These are phyloP conservation scores for Exephanes ischioxanthus DNA, from an alignment of 2,888 invertebrate genomes.

Conservation along the genomic window DNA sequence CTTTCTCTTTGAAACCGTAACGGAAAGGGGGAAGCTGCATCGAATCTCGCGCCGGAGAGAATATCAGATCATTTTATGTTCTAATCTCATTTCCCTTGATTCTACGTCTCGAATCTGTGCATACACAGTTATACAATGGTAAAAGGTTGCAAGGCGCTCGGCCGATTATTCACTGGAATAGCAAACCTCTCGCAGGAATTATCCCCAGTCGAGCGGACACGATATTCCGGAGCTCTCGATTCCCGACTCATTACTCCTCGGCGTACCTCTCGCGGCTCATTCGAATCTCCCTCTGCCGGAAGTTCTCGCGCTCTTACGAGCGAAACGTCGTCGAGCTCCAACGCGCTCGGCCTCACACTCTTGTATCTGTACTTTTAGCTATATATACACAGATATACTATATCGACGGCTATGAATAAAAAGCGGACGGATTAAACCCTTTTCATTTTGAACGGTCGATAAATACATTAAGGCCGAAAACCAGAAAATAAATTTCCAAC, in stretches of 20 bases:
- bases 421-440: neutral
- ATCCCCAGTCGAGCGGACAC: constrained; percentile 9
- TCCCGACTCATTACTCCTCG: constrained; percentile 72
- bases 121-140: neutral
- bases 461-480: too few species aligned
- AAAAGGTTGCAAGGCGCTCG: neutral
- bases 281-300: constrained; percentile 77
- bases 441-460: too few species aligned
- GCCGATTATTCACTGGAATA: neutral
- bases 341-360: constrained; percentile 58
- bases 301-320: constrained; percentile 79
- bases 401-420: neutral
- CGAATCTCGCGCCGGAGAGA: neutral
- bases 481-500: too few species aligned
- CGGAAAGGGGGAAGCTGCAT: neutral
- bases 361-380: neutral
- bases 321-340: constrained; percentile 80
- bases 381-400: neutral
- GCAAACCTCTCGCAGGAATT: neutral
- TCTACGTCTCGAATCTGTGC: neutral
- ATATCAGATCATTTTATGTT: constrained; percentile 7
- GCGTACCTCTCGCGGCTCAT: constrained; percentile 63
- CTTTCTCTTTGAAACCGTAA: constrained; percentile 18
- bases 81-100: constrained; percentile 2
- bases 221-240: constrained; percentile 68